phyloP scores from a whole-genome alignment of 2,113 vertebrate species.

The Chloebia gouldiae region DNA sequence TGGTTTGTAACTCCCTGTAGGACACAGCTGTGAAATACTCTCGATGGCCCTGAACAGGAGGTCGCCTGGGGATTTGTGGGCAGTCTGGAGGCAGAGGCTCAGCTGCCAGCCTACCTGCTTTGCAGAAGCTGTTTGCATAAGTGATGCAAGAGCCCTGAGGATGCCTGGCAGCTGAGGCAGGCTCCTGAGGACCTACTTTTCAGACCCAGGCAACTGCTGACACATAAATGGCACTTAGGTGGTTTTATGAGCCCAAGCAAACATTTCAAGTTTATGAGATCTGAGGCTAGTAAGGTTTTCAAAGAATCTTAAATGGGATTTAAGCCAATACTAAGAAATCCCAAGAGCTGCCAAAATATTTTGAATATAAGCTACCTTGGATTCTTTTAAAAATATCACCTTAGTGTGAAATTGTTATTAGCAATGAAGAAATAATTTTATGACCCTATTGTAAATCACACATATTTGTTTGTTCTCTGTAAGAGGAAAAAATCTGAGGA shows the following conservation, averaged over 20 bases:
- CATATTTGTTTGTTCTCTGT: background rate
- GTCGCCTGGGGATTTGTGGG: background rate
- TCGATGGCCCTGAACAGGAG: background rate
- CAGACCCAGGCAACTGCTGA: background rate
- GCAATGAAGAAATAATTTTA: background rate
- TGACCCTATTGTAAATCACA: background rate
- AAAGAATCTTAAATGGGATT: background rate
- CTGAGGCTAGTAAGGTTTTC: background rate
- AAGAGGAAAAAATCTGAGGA: background rate
- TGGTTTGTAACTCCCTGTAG: background rate
- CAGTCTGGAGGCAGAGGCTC: background rate
- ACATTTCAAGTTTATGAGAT: background rate
- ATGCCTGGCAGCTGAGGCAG: background rate
- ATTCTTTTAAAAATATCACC: background rate
- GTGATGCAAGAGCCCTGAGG: background rate
- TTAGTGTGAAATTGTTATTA: background rate
- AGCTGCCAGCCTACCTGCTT: background rate
- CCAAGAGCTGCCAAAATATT: conserved; percentile 22
- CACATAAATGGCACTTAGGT: background rate
- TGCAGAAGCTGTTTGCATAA: background rate
- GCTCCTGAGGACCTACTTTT: background rate
- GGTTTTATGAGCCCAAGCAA: background rate
- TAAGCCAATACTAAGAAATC: background rate
- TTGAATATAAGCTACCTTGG: background rate
- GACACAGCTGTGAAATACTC: background rate